Conservation (phyloP, 1,140 invertebrate genomes). For the Caenorhabditis elegans region WBcel235 BX284603.4:9157001-9157500, state of each 20-base stretch:
- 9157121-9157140: not conserved
- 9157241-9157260: conserved; percentile 19
- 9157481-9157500: conserved; percentile 56
- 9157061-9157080: not conserved
- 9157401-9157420: conserved; percentile 60
- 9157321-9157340: conserved; percentile 48
- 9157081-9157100: not conserved
- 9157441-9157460: conserved; percentile 57
- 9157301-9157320: conserved; percentile 50
- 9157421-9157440: conserved; percentile 61
- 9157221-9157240: too few relatives aligned
- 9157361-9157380: conserved; percentile 58
- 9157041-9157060: not conserved
- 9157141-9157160: not conserved
- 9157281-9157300: conserved; percentile 4
- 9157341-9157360: conserved; percentile 57
- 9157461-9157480: conserved; percentile 51
- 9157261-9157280: not conserved
- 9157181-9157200: too few relatives aligned
- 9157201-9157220: too few relatives aligned
- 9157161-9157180: too few relatives aligned
- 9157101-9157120: not conserved
- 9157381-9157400: conserved; percentile 58
- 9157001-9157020: not conserved
- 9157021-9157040: not conserved